Conservation (phyloP, 2,888 invertebrate genomes). For the Unio pictorum region DNA sequence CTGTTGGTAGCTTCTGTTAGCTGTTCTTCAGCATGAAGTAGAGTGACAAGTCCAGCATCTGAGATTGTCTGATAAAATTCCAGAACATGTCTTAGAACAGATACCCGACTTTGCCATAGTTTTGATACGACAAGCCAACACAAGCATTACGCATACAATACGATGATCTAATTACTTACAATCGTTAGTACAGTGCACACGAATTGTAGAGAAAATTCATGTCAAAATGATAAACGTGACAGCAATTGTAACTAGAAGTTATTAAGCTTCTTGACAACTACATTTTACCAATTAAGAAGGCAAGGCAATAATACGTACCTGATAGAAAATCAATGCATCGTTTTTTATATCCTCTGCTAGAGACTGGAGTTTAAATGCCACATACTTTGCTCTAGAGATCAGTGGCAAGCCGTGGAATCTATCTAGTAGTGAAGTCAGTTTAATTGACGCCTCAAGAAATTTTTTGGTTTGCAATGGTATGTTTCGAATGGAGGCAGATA, state of each 20-base stretch:
- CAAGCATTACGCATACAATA: too few relatives aligned
- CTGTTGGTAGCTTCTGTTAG: slow-evolving; percentile 13
- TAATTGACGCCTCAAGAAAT: slow-evolving; percentile 6
- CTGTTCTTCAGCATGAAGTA: slow-evolving; percentile 22
- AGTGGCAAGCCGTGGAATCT: slow-evolving; percentile 14
- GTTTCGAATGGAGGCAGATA: slow-evolving; percentile 10
- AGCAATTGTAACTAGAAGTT: too few relatives aligned
- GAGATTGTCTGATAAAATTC: slow-evolving; percentile 14
- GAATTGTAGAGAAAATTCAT: too few relatives aligned
- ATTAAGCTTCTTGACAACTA: too few relatives aligned
- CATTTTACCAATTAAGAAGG: background rate
- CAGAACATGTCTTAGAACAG: background rate
- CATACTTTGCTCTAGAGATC: slow-evolving; percentile 11
- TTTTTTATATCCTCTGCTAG: slow-evolving; percentile 19
- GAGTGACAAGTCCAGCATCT: slow-evolving; percentile 9
- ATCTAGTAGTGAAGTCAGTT: slow-evolving; percentile 6
- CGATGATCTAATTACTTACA: too few relatives aligned
- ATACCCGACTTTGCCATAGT: too few relatives aligned
- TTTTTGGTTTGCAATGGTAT: slow-evolving; percentile 8
- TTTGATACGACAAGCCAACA: too few relatives aligned
- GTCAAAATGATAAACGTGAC: too few relatives aligned
- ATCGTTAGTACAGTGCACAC: too few relatives aligned
- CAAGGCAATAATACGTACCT: slow-evolving; percentile 10
- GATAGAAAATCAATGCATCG: slow-evolving; percentile 22
- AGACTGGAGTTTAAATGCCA: slow-evolving; percentile 14